Conservation (phyloP, 2,888 invertebrate species). For the Platerodrilus igneus region DNA sequence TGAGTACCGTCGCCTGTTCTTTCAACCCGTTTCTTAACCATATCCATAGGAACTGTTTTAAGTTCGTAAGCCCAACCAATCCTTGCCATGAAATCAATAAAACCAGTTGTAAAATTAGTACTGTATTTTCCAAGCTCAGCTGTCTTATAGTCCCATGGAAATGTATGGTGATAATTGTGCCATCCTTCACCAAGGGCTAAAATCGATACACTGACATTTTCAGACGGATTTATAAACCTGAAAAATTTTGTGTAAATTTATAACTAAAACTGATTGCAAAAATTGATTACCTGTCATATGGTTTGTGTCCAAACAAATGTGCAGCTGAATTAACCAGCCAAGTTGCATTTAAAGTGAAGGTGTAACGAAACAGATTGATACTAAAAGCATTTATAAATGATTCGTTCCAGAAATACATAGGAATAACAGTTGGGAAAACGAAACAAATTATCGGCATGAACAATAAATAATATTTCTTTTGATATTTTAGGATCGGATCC, state of each 20-base stretch:
- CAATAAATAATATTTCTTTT: constrained; percentile 77
- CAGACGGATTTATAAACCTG: constrained; percentile 64
- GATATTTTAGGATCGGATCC: constrained; percentile 82
- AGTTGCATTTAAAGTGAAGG: constrained; percentile 75
- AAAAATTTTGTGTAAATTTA: constrained; percentile 1
- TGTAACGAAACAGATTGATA: constrained; percentile 72
- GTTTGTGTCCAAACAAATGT: constrained; percentile 73
- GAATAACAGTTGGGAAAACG: constrained; percentile 68
- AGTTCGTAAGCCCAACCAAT: constrained; percentile 86
- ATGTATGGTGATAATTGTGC: constrained; percentile 84
- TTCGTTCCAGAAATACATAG: constrained; percentile 77
- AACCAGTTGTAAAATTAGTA: constrained; percentile 68
- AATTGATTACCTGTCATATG: constrained; percentile 62
- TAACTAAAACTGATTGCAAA: neutral
- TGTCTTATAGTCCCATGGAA: constrained; percentile 83
- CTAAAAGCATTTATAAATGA: constrained; percentile 62
- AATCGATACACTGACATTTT: constrained; percentile 64
- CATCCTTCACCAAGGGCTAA: constrained; percentile 74
- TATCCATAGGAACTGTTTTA: constrained; percentile 70
- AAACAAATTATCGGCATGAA: constrained; percentile 74
- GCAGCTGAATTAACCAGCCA: constrained; percentile 91
- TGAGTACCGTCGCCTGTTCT: constrained; percentile 73
- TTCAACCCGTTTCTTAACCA: constrained; percentile 63
- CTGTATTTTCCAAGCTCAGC: constrained; percentile 71
- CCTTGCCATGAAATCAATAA: constrained; percentile 76